Evolutionary conservation across 2,888 invertebrate species (phyloP).

Genomic region (Drosophila anomalata): DNA sequence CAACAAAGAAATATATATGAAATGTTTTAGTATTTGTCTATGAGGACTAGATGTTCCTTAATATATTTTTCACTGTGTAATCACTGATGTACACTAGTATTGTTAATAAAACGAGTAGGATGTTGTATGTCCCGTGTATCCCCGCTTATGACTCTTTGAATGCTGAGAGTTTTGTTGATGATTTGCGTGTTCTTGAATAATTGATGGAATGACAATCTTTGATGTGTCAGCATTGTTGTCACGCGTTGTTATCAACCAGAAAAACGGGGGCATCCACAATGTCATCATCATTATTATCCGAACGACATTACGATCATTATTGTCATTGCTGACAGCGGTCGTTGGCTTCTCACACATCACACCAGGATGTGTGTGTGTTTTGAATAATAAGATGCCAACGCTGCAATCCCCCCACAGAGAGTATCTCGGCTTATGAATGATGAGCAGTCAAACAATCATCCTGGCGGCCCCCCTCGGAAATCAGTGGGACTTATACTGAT

Average conservation of each 20-base stretch:
- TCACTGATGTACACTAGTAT: background rate
- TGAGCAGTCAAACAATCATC: conserved; percentile 68
- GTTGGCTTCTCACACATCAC: conserved; percentile 18
- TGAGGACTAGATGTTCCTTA: background rate
- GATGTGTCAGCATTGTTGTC: conserved; percentile 75
- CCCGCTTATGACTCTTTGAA: conserved; percentile 51
- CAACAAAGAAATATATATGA: background rate
- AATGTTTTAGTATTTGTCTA: background rate
- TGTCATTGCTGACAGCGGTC: conserved; percentile 57
- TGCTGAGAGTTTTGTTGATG: conserved; percentile 67
- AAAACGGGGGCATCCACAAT: conserved; percentile 26
- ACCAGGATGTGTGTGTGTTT: conserved; percentile 40
- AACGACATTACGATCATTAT: conserved; percentile 10
- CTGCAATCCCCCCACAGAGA: conserved; percentile 45
- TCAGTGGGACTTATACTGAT: conserved; percentile 34
- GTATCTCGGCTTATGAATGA: conserved; percentile 58
- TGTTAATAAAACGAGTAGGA: background rate
- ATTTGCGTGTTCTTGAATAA: conserved; percentile 76
- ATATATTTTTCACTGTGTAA: background rate
- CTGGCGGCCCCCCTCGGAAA: conserved; percentile 21
- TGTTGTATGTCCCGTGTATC: background rate
- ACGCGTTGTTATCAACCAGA: conserved; percentile 60
- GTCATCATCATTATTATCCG: conserved; percentile 17
- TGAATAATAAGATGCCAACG: conserved; percentile 67
- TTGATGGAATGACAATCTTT: conserved; percentile 76